These are phyloP conservation scores for Halichondria panicea DNA, from an alignment of 37 sponge, comb jelly and placozoan genomes.

Conservation along the genomic window DNA sequence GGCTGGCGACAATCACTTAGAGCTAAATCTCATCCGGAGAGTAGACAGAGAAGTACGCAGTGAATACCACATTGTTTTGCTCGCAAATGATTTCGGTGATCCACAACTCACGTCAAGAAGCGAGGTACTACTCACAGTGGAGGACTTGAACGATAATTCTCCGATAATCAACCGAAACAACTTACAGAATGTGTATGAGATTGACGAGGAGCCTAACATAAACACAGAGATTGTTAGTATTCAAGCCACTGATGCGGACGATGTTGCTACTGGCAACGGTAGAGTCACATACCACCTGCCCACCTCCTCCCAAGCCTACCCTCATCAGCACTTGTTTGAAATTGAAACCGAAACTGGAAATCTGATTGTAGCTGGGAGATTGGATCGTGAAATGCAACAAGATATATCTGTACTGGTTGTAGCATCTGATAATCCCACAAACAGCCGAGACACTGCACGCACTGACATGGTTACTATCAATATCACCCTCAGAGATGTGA, in stretches of 20 bases:
- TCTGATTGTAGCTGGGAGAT: conserved; percentile 3
- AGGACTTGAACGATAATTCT: conserved; percentile 52
- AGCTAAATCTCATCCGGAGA: background rate
- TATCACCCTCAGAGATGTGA: conserved; percentile 46
- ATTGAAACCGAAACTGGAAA: conserved; percentile 16
- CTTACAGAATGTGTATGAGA: background rate
- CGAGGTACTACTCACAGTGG: conserved; percentile 26
- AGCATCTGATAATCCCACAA: conserved; percentile 38
- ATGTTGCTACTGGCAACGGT: conserved; percentile 15
- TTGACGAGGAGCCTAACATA: background rate
- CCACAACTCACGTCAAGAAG: conserved; percentile 4
- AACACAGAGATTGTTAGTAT: conserved; percentile 2
- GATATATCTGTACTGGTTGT: conserved; percentile 28
- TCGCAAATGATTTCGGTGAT: conserved; percentile 37
- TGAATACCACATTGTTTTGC: conserved; percentile 32
- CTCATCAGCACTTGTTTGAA: conserved; percentile 30
- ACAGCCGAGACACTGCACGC: background rate
- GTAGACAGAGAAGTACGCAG: conserved; percentile 49
- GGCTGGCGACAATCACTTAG: background rate
- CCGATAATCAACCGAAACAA: conserved; percentile 58
- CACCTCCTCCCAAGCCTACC: conserved; percentile 3
- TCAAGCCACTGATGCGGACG: conserved; percentile 36
- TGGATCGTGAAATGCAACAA: conserved; percentile 39
- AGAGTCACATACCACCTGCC: conserved; percentile 29
- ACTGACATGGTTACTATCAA: conserved; percentile 27